Evolutionary conservation across 2,888 invertebrate genomes (phyloP).

Genomic region (Lissocephala sabroskyi): DNA sequence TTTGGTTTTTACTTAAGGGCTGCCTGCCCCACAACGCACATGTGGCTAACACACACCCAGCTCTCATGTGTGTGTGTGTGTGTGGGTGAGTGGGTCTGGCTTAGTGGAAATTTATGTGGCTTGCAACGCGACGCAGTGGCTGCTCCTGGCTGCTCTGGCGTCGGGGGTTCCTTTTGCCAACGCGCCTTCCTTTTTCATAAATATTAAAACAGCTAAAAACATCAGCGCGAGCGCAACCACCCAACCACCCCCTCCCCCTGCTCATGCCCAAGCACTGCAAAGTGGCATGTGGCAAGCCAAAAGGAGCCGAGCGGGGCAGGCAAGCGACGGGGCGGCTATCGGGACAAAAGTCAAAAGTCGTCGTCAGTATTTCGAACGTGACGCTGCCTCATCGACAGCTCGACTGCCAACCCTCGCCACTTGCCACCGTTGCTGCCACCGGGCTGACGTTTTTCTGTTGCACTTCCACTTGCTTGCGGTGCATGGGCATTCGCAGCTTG

Average conservation of each 20-base stretch:
- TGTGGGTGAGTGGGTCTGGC: conserved; percentile 16
- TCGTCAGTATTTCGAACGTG: background rate
- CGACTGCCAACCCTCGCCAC: no score
- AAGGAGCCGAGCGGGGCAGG: background rate
- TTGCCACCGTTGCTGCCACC: background rate
- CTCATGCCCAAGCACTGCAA: no score
- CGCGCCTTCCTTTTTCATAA: conserved; percentile 45
- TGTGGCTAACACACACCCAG: conserved; percentile 5
- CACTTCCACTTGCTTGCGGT: no score
- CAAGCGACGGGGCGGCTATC: no score
- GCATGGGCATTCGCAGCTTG: conserved; percentile 13
- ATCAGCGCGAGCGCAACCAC: conserved; percentile 11
- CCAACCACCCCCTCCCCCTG: conserved; percentile 11
- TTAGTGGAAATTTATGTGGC: conserved; percentile 61
- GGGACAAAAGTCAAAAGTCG: conserved; percentile 45
- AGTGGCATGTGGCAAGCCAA: background rate
- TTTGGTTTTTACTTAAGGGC: conserved; percentile 51
- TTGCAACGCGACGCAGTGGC: conserved; percentile 41
- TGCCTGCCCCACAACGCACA: conserved; percentile 35
- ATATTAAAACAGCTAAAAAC: conserved; percentile 56
- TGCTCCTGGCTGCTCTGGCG: background rate
- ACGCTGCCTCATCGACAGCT: conserved; percentile 17
- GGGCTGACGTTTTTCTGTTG: conserved; percentile 2
- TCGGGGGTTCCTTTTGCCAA: background rate
- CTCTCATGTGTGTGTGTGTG: background rate